phyloP scores from a whole-genome alignment of 2,888 invertebrate genomes.

The Stratiomys singularior region DNA sequence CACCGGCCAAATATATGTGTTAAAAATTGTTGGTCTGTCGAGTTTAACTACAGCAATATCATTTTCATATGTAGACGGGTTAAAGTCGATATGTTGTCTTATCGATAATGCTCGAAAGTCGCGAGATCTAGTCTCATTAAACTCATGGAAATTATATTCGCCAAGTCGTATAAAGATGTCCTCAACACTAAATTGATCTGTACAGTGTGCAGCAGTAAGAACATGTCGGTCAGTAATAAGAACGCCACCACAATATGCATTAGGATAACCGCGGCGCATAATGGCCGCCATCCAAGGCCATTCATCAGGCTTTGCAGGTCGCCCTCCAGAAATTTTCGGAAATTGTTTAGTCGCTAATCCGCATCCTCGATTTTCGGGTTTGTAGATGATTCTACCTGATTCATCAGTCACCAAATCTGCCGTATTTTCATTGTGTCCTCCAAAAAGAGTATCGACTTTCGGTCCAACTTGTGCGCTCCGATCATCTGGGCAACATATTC shows the following conservation, averaged over 20 bases:
- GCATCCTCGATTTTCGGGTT: conserved; percentile 63
- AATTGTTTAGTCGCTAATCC: conserved; percentile 64
- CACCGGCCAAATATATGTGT: conserved; percentile 84
- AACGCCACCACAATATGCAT: conserved; percentile 82
- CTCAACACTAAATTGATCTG: conserved; percentile 69
- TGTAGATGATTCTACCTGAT: conserved; percentile 58
- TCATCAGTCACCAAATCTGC: conserved; percentile 50
- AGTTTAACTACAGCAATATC: conserved; percentile 82
- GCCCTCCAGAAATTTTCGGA: conserved; percentile 71
- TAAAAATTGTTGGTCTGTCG: conserved; percentile 74
- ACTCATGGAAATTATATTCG: conserved; percentile 79
- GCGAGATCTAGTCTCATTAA: conserved; percentile 75
- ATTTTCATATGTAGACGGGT: conserved; percentile 75
- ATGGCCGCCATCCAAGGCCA: conserved; percentile 90
- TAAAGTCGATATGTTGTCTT: conserved; percentile 75
- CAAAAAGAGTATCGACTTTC: conserved; percentile 65
- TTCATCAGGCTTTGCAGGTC: conserved; percentile 73
- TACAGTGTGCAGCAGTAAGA: conserved; percentile 68
- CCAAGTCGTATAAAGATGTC: conserved; percentile 79
- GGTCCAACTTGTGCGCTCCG: conserved; percentile 59
- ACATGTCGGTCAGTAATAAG: conserved; percentile 83
- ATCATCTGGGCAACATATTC: conserved; percentile 79
- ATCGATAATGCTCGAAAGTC: conserved; percentile 77
- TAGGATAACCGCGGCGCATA: conserved; percentile 70
- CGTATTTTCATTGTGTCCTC: conserved; percentile 49